phyloP scores from a whole-genome alignment of 2,888 invertebrate genomes.

The Agrochola macilenta region DNA sequence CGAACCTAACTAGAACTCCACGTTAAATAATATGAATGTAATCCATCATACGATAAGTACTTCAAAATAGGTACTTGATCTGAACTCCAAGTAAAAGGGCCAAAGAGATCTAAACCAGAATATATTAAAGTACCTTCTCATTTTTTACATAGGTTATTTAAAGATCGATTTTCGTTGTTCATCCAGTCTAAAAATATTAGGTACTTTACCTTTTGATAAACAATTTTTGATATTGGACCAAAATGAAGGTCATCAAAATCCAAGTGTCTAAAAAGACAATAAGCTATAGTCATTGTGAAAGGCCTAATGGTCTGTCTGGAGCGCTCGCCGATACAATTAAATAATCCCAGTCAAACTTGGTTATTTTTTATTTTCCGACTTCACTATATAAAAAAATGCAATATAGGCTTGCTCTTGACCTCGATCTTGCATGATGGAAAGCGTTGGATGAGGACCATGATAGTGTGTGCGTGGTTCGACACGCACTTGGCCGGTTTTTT shows the following conservation, averaged over 20 bases:
- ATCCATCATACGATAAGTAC: not conserved
- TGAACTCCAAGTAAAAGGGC: not conserved
- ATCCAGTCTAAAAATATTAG: not conserved
- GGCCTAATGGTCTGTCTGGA: not conserved
- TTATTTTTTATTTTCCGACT: not conserved
- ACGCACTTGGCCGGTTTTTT: no score
- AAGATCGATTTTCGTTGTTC: not conserved
- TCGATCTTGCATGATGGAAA: no score
- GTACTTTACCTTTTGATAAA: not conserved
- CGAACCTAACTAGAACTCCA: not conserved
- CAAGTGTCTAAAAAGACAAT: not conserved
- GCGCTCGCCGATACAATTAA: slow-evolving; percentile 7
- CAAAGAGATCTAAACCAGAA: not conserved
- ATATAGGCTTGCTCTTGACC: no score
- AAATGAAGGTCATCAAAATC: not conserved
- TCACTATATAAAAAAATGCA: no score
- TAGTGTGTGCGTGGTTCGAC: no score
- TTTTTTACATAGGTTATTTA: not conserved
- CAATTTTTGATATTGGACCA: not conserved
- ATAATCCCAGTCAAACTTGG: not conserved
- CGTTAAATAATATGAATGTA: not conserved
- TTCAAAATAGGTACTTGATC: slow-evolving; percentile 1
- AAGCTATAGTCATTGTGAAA: not conserved
- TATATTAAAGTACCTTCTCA: not conserved
- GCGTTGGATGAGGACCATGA: no score